Conservation (phyloP, 2,888 invertebrate genomes). For the Cartodere bifasciata region DNA sequence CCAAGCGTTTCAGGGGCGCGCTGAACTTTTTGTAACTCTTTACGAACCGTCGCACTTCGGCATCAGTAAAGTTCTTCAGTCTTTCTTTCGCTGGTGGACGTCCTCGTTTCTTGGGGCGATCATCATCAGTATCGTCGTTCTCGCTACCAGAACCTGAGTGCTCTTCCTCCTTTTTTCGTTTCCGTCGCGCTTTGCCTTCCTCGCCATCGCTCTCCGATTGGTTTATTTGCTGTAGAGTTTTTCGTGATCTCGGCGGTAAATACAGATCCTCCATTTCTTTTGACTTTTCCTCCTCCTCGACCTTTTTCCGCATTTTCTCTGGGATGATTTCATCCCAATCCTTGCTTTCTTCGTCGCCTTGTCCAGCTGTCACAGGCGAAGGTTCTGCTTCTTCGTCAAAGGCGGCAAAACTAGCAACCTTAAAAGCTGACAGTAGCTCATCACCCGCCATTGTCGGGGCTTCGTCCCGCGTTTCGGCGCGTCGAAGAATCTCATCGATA, state of each 20-base stretch:
- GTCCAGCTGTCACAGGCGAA: conserved; percentile 37
- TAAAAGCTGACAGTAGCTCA: conserved; percentile 90
- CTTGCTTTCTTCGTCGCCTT: conserved; percentile 50
- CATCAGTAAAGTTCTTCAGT: conserved; percentile 80
- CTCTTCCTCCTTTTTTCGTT: conserved; percentile 38
- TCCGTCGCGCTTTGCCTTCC: conserved; percentile 36
- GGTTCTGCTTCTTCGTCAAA: conserved; percentile 78
- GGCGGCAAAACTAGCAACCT: conserved; percentile 89
- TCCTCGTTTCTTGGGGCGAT: conserved; percentile 68
- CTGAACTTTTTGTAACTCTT: conserved; percentile 93
- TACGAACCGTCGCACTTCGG: conserved; percentile 77
- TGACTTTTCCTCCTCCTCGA: conserved; percentile 80
- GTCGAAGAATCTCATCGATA: conserved; percentile 92
- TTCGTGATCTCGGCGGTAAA: conserved; percentile 76
- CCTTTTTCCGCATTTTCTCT: conserved; percentile 75
- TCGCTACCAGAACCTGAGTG: conserved; percentile 52
- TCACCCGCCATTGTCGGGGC: conserved; percentile 79
- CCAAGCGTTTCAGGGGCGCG: conserved; percentile 76
- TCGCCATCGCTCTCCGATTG: conserved; percentile 46
- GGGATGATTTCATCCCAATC: conserved; percentile 95
- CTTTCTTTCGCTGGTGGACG: conserved; percentile 72
- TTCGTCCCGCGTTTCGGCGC: conserved; percentile 94
- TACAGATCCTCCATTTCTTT: conserved; percentile 92
- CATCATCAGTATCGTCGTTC: conserved; percentile 56
- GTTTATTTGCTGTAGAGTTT: conserved; percentile 57